Evolutionary conservation across 2,888 invertebrate genomes (phyloP).

Genomic region (Ceriagrion tenellum): DNA sequence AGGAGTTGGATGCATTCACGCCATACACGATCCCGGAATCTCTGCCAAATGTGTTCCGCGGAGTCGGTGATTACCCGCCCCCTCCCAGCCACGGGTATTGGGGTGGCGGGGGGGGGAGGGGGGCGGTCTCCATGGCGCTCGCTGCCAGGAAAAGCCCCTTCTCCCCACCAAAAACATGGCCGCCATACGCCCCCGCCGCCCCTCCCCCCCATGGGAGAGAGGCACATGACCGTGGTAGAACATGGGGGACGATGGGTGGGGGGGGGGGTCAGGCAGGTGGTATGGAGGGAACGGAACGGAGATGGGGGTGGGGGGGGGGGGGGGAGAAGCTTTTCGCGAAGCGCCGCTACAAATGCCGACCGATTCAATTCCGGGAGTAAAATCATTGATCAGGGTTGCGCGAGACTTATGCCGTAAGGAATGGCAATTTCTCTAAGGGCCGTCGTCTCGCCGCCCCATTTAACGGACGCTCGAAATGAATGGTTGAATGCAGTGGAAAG

Average conservation of each 20-base stretch:
- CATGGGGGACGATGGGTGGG: not conserved
- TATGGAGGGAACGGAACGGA: too few relatives aligned
- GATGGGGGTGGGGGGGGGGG: not conserved
- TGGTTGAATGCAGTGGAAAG: not conserved
- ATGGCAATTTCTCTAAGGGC: not conserved
- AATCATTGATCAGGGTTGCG: conserved; percentile 3
- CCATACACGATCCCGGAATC: conserved; percentile 43
- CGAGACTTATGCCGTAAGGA: not conserved
- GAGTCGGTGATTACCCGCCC: conserved; percentile 46
- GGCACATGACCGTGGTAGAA: conserved; percentile 17
- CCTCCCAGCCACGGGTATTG: not conserved
- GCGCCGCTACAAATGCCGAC: not conserved
- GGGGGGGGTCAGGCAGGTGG: not conserved
- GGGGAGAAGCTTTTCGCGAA: not conserved
- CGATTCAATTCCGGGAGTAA: conserved; percentile 22
- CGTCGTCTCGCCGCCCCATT: not conserved
- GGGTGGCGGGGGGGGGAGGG: not conserved
- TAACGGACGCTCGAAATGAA: not conserved
- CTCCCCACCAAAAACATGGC: not conserved
- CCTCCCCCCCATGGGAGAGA: not conserved
- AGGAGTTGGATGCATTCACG: not conserved
- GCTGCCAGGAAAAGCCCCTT: not conserved
- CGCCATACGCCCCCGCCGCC: too few relatives aligned
- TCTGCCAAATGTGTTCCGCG: conserved; percentile 59
- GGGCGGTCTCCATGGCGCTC: not conserved